phyloP scores from a whole-genome alignment of 1,140 invertebrate species.

The Drosophila sucinea region DNA sequence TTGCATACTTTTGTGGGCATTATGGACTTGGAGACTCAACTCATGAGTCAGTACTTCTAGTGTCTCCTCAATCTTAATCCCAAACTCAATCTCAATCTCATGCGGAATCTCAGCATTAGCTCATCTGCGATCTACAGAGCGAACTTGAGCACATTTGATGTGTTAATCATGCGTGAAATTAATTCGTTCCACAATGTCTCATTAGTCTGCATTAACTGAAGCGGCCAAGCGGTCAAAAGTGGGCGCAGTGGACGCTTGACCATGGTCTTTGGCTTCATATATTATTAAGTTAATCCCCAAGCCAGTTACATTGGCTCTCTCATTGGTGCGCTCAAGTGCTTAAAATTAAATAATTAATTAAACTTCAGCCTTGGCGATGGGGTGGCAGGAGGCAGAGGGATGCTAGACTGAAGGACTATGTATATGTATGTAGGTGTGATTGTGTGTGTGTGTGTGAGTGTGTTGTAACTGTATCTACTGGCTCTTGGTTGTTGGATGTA shows the following conservation, averaged over 20 bases:
- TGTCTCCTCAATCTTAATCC: too few species aligned
- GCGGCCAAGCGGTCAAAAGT: conserved; percentile 54
- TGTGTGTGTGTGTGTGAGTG: conserved; percentile 18
- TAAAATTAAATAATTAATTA: conserved; percentile 82
- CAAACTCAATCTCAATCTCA: background rate
- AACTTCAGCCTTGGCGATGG: conserved; percentile 49
- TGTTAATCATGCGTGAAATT: conserved; percentile 83
- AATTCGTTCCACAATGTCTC: conserved; percentile 82
- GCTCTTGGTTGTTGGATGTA: conserved; percentile 26
- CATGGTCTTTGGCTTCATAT: conserved; percentile 69
- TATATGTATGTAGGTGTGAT: conserved; percentile 41
- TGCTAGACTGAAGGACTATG: conserved; percentile 25
- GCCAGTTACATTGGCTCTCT: conserved; percentile 65
- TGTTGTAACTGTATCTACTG: conserved; percentile 32
- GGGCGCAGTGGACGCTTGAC: conserved; percentile 37
- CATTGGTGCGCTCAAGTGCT: conserved; percentile 76
- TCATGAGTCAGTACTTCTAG: background rate
- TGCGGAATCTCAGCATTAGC: background rate
- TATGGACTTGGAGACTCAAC: background rate
- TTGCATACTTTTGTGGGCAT: conserved; percentile 18
- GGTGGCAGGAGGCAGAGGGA: background rate
- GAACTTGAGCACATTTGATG: conserved; percentile 62
- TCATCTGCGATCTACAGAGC: conserved; percentile 16
- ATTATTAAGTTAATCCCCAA: conserved; percentile 79
- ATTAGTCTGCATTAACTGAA: conserved; percentile 79